Evolutionary conservation across 2,113 vertebrate genomes (phyloP), one percentile per base, ranked within the genome.

Genomic region (Epinephelus lanceolatus): DNA sequence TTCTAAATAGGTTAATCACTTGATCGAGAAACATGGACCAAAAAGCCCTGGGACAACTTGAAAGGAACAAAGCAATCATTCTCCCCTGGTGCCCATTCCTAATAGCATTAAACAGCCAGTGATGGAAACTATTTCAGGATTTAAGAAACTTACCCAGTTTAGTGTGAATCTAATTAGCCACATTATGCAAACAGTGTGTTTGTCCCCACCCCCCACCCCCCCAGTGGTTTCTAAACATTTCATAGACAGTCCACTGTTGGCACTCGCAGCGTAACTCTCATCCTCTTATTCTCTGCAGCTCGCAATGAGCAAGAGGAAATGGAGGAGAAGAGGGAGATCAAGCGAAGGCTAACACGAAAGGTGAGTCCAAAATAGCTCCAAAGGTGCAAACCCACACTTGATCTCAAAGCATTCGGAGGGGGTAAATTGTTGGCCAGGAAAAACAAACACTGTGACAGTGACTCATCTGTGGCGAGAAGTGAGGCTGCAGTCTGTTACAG

Each of bases 251-350:
- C 17, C n/a, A 49, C 65, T 47, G n/a, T 40, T 70, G 67, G 49
- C 56, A n/a, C 25, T 66, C 13, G 18, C 71, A 23, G 45, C 25
- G 2, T 90, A 47, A 82, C 49, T 1, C 23, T 78, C 42, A 3
- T 69, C 40, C 45, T 85, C 8, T 85, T 3, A 1, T 88, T 96
- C 60, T 95, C 89, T 95, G 81, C 95, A 99, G 98, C 98, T 80
- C 96, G 97, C 70, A 99, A 99, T 92, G 98, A 99, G 85, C 97
- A 97, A 90, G 98, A 99, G 84, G 97, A 99, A 61, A 97, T 99
- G 87, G 98, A 99, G 88, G 98, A 99, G 93, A 99, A 99, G 90
- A 95, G 98, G 88, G 98, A 99, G 93, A 97, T 99, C 88, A 99
- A 99, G 89, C 96, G 97, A 69, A 95, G 98, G 91, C 96, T 99